These are phyloP conservation scores for Periophthalmodon schlosseri DNA, from an alignment of 2,113 vertebrate species.

Conservation along the genomic window DNA sequence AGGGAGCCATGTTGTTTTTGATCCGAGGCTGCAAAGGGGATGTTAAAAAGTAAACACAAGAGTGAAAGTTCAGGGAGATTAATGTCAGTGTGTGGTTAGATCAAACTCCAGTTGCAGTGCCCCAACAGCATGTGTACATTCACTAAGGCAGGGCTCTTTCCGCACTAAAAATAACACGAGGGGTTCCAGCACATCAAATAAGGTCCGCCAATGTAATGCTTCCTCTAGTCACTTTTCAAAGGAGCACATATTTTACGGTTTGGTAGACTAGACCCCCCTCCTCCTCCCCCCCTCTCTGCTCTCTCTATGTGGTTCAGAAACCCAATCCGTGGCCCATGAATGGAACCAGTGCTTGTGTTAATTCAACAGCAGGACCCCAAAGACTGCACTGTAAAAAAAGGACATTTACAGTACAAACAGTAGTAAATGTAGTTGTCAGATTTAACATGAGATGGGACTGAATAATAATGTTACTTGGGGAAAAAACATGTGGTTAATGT, in stretches of 20 bases:
- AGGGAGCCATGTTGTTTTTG: background rate
- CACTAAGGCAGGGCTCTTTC: background rate
- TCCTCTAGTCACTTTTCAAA: conserved; percentile 31
- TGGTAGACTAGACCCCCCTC: background rate
- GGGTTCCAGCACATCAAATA: conserved; percentile 11
- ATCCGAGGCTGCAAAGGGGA: background rate
- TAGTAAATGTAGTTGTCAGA: no score
- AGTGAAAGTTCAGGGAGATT: conserved; percentile 5
- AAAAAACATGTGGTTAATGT: no score
- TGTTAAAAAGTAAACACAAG: conserved; percentile 1
- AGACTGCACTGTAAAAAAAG: conserved; percentile 19
- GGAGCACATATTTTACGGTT: conserved; percentile 27
- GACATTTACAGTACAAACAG: background rate
- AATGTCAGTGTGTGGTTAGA: conserved; percentile 5
- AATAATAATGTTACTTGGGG: no score
- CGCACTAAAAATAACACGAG: conserved; percentile 12
- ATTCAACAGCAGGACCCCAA: conserved; percentile 57
- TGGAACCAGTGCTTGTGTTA: conserved; percentile 65
- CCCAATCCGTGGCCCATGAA: conserved; percentile 47
- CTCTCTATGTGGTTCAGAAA: conserved; percentile 47
- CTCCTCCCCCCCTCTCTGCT: no score
- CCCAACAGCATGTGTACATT: background rate
- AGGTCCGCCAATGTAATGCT: conserved; percentile 8
- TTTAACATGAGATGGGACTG: no score
- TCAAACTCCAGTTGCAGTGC: background rate